Conservation (phyloP, 2,113 vertebrate genomes). For the Scopus umbretta region DNA sequence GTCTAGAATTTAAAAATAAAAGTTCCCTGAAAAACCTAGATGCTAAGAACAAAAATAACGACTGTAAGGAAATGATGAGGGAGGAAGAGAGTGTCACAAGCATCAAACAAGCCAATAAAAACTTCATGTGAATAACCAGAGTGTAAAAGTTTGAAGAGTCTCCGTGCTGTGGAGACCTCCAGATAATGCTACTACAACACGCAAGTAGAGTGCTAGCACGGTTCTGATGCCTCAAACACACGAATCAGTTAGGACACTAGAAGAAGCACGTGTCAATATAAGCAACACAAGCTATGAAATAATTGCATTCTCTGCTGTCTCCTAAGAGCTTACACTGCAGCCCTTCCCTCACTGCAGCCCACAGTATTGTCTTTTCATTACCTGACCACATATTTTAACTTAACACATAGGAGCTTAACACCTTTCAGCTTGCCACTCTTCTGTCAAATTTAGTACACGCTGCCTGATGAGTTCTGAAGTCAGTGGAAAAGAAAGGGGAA, state of each 20-base stretch:
- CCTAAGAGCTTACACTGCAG: background rate
- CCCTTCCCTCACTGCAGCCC: background rate
- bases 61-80: background rate
- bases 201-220: background rate
- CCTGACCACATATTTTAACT: background rate
- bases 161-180: background rate
- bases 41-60: background rate
- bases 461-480: background rate
- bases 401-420: background rate
- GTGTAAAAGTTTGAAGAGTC: background rate
- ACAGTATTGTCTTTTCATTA: background rate
- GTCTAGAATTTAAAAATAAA: background rate
- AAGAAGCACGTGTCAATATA: background rate
- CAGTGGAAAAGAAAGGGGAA: background rate
- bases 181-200: background rate
- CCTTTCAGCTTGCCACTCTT: background rate
- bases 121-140: background rate
- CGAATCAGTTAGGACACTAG: background rate
- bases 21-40: background rate
- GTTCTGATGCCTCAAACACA: background rate
- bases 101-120: background rate
- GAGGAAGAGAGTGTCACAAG: background rate
- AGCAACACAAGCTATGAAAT: background rate
- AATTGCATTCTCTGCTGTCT: background rate
- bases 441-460: background rate